Conservation (phyloP, 2,888 invertebrate species). For the Muscina levida region DNA sequence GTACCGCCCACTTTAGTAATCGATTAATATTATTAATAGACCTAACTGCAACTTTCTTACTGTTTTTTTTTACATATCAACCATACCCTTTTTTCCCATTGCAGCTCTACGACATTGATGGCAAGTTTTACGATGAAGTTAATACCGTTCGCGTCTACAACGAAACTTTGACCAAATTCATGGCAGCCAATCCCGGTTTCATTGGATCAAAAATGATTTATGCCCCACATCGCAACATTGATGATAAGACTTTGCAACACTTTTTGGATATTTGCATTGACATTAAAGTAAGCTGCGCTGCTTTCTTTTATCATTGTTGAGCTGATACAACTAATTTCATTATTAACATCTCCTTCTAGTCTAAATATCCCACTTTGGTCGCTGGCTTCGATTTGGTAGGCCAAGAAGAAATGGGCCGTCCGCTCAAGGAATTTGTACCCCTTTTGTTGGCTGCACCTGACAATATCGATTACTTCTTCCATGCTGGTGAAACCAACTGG, state of each 20-base stretch:
- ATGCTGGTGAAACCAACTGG: slow-evolving; percentile 92
- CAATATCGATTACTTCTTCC: slow-evolving; percentile 85
- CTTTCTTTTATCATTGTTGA: neutral
- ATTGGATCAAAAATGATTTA: slow-evolving; percentile 86
- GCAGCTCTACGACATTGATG: slow-evolving; percentile 84
- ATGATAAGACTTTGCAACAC: slow-evolving; percentile 76
- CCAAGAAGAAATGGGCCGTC: slow-evolving; percentile 86
- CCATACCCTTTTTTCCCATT: too few species aligned
- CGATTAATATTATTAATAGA: too few species aligned
- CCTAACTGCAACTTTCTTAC: too few species aligned
- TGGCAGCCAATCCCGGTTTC: slow-evolving; percentile 83
- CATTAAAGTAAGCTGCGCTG: slow-evolving; percentile 71
- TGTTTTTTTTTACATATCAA: too few species aligned
- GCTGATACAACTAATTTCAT: neutral
- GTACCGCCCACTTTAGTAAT: too few species aligned
- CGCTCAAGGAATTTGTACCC: slow-evolving; percentile 83
- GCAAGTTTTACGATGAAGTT: slow-evolving; percentile 81
- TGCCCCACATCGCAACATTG: slow-evolving; percentile 82
- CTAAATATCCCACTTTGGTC: slow-evolving; percentile 83
- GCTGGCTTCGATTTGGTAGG: slow-evolving; percentile 91
- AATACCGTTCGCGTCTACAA: slow-evolving; percentile 83
- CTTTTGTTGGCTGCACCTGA: slow-evolving; percentile 81
- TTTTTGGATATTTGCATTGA: slow-evolving; percentile 80
- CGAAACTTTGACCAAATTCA: slow-evolving; percentile 82
- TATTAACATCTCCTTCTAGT: slow-evolving; percentile 80